phyloP scores from a whole-genome alignment of 2,888 invertebrate genomes.

The Himalopsyche kuldschensis region DNA sequence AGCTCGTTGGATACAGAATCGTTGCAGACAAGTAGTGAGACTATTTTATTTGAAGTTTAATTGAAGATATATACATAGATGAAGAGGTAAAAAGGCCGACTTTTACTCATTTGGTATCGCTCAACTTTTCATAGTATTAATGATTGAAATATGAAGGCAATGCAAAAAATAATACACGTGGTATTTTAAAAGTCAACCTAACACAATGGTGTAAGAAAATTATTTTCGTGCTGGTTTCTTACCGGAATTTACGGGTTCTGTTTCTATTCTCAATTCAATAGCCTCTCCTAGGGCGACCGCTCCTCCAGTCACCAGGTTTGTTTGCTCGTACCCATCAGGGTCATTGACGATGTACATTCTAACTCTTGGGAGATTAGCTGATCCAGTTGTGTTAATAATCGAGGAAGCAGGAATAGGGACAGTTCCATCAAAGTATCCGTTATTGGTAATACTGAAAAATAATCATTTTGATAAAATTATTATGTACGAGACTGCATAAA shows the following conservation, averaged over 20 bases:
- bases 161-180: too few relatives aligned
- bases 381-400: slow-evolving; percentile 46
- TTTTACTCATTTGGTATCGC: too few relatives aligned
- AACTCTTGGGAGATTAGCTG: slow-evolving; percentile 20
- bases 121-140: too few relatives aligned
- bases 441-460: background rate
- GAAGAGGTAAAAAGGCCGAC: too few relatives aligned
- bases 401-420: slow-evolving; percentile 48
- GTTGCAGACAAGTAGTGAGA: too few relatives aligned
- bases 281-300: slow-evolving; percentile 54
- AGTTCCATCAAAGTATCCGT: slow-evolving; percentile 9
- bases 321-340: slow-evolving; percentile 25
- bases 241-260: slow-evolving; percentile 39
- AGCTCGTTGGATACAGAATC: too few relatives aligned
- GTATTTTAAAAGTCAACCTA: too few relatives aligned
- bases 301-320: slow-evolving; percentile 8
- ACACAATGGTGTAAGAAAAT: background rate
- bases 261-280: slow-evolving; percentile 53
- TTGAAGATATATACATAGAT: too few relatives aligned
- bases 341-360: slow-evolving; percentile 39
- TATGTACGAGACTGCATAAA: too few relatives aligned
- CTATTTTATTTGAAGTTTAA: too few relatives aligned
- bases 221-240: background rate
- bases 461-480: too few relatives aligned
- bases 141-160: too few relatives aligned